Evolutionary conservation across 2,113 vertebrate genomes (phyloP), one percentile per base, ranked within the genome.

Genomic region (Solea solea): DNA sequence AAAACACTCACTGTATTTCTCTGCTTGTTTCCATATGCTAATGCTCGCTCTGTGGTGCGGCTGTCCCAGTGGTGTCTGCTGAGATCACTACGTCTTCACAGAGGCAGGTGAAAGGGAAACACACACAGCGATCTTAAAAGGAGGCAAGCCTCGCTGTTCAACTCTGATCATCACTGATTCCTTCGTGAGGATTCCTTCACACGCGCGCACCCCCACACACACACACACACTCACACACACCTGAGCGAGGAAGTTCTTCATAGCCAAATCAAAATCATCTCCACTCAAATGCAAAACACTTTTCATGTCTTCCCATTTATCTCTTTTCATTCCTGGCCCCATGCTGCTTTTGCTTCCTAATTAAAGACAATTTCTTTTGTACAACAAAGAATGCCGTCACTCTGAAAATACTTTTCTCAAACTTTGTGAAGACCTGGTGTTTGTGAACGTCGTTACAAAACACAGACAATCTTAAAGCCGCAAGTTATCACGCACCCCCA

Each of bases 391-490:
- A 57, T 49, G 13, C 49, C 6, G 63, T 3, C 39, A 61, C 68
- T 64, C 58, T 46, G 16, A 62, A 69, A 76, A 72, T 9, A 64
- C 69, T 83, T 80, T 80, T 81, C 12, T 70, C 52, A 55, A 83
- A 82, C 78, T 88, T 86, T 84, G 53, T 69, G 51, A 67, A 40
- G 53, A 83, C 34, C 25, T 46, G 72, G 61, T 78, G 48, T 34
- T 79, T 7, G 39, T 52, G 62, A 76, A 80, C 64, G 46, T 51
- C 59, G 72, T 78, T 85, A 86, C 64, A 73, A 85, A 88, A 86
- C 74, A 69, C 59, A 79, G 74, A 85, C 84, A 81, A 82, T 84
- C 81, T 69, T 78, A 89, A 86, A 86, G 76, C 78, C 53, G 78
- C 61, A 72, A 81, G 80, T 88, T 88, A 88, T 84, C 83, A 67